Base-by-base conservation (phyloP, 2,888 invertebrate species). In the Prosapia bicincta region DNA sequence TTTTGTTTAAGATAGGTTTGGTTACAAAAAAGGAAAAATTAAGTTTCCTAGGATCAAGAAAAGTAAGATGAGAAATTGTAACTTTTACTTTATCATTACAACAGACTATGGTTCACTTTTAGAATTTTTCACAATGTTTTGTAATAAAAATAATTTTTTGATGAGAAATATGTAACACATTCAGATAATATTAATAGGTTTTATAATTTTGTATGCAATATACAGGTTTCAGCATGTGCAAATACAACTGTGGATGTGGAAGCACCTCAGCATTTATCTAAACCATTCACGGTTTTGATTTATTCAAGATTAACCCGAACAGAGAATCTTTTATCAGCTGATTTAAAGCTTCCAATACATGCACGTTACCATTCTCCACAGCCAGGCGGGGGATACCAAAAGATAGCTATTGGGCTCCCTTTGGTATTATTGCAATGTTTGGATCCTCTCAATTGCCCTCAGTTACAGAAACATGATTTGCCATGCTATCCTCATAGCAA, bases 321-420 rank as follows among this genome's bases (percentile, higher is more conserved):
- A 5, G 83, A 82, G 77, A 81, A 84, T 67, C 71, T 78, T 10
- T 54, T 80, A 15, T 78, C 78, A 23, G 79, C 79, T n/a, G 79
- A 81, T 20, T 78, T 86, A 15, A 82, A 80, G 23, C 79, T 87
- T 67, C 88, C 88, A 5, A 83, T 88, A 67, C 87, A 88, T 82
- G 83, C 87, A 74, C 81, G 88, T 30, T 88, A 88, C 79, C 87
- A 87, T 79, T 83, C 85, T 75, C 85, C 86, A 20, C 84, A 85
- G 77, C 84, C 86, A 66, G 83, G 84, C 76, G 85, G 86, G 76
- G 86, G 86, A 81, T 86, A 82, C 69, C 76, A 79, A 66, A 76
- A 78, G 24, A 81, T 82, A 0, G 74, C 69, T 23, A 77, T 82
- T 38, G 79, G 78, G 7, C 76, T 80, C 7, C 82, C 82, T 3